These are phyloP conservation scores for Naso thynnoides DNA, from an alignment of 2,797 vertebrate species.

Conservation along the genomic window DNA sequence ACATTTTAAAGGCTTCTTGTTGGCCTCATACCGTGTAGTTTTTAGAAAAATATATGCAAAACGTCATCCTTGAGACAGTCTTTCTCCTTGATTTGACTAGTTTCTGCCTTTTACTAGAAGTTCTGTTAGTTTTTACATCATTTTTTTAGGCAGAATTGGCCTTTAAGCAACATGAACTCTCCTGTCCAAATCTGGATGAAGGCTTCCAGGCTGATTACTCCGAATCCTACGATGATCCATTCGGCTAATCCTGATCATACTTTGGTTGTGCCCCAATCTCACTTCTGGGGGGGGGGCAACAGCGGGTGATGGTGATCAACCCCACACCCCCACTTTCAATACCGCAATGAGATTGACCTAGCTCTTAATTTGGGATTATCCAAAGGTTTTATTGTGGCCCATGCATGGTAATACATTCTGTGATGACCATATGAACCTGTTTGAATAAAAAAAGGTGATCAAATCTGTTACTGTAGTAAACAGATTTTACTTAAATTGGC, in stretches of 20 bases:
- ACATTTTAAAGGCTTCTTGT: not conserved
- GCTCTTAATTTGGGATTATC: constrained; percentile 56
- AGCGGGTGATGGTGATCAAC: constrained; percentile 14
- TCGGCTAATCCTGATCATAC: constrained; percentile 63
- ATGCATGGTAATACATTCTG: not conserved
- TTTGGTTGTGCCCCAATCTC: constrained; percentile 33
- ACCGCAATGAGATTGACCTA: constrained; percentile 46
- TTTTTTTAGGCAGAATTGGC: not conserved
- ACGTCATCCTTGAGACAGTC: not conserved
- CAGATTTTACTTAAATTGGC: not conserved
- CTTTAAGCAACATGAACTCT: constrained; percentile 29
- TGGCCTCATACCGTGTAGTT: not conserved
- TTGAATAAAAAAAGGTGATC: not conserved
- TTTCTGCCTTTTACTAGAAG: not conserved
- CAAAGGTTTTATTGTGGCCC: not conserved
- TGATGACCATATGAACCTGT: not conserved
- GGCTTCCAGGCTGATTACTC: constrained; percentile 46
- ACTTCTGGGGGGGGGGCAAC: constrained; percentile 4
- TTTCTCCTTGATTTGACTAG: not conserved
- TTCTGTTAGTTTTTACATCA: too few relatives aligned
- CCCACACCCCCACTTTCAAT: constrained; percentile 4
- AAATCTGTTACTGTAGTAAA: not conserved
- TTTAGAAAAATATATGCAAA: not conserved
- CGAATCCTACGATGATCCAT: constrained; percentile 47
- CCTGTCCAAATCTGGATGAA: constrained; percentile 56